Percentiles rank a stretch among this genome's conserved stretches.
Evolutionary conservation across 2,797 vertebrate genomes (phyloP).

Genomic region (Caiman crocodilus): DNA sequence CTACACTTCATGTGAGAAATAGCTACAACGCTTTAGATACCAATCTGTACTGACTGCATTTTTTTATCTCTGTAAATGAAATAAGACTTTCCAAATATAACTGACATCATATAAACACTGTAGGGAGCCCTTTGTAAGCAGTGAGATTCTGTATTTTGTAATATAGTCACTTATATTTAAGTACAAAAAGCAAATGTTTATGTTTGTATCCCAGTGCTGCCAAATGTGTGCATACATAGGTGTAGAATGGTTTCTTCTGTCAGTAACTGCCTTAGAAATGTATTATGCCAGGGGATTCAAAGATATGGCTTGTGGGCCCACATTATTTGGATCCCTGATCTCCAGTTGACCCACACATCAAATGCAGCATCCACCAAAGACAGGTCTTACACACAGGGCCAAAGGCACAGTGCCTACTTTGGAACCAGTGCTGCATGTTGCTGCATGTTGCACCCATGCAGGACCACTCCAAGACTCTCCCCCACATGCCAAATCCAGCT

Average conservation of each 20-base stretch:
- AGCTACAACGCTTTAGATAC: background rate
- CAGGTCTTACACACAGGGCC: too few species aligned
- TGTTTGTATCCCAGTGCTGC: background rate
- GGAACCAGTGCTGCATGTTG: too few species aligned
- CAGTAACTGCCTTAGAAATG: background rate
- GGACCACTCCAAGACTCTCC: too few species aligned
- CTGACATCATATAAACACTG: background rate
- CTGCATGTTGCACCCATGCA: too few species aligned
- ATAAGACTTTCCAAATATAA: background rate
- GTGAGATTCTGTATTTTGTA: background rate
- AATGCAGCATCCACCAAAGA: too few species aligned
- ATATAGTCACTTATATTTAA: background rate
- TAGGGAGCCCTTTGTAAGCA: background rate
- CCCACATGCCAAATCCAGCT: too few species aligned
- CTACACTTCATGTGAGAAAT: background rate
- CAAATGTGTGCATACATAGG: background rate
- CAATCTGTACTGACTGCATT: background rate
- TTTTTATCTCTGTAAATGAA: background rate
- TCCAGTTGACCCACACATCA: too few species aligned
- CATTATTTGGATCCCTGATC: too few species aligned
- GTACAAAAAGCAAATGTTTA: background rate
- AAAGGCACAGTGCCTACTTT: too few species aligned
- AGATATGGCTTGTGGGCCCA: background rate
- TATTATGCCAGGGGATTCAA: background rate
- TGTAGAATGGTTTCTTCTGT: background rate